Evolutionary conservation across 2,888 invertebrate genomes (phyloP).

Genomic region (Hypsopygia costalis): DNA sequence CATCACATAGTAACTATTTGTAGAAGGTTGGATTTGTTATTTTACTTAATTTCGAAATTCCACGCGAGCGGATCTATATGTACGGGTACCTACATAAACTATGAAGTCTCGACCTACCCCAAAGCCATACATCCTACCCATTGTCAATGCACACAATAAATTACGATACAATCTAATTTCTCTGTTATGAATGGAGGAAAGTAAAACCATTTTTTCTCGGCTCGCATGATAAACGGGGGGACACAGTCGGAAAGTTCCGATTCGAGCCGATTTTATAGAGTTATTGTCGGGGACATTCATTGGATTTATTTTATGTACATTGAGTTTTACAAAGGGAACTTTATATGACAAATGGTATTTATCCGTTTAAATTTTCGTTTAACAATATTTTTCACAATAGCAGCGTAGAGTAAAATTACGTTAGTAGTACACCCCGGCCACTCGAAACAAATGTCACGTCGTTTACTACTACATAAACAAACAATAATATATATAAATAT

Average conservation of each 20-base stretch:
- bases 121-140: not conserved
- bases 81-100: no score
- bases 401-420: no score
- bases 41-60: no score
- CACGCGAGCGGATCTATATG: no score
- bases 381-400: no score
- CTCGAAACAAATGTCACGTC: no score
- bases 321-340: conserved; percentile 20
- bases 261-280: conserved; percentile 25
- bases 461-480: no score
- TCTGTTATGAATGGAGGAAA: conserved; percentile 7
- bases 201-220: conserved; percentile 10
- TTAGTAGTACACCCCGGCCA: no score
- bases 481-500: no score
- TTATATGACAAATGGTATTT: not conserved
- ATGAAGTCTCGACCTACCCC: not conserved
- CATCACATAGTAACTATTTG: no score
- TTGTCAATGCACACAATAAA: conserved; percentile 10
- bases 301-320: conserved; percentile 32
- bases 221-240: conserved; percentile 16
- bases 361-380: not conserved
- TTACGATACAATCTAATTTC: conserved; percentile 16
- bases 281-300: conserved; percentile 28
- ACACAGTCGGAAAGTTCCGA: conserved; percentile 15
- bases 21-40: no score